Evolutionary conservation across 2,888 invertebrate species (phyloP).

Genomic region (Eilema sororculum): DNA sequence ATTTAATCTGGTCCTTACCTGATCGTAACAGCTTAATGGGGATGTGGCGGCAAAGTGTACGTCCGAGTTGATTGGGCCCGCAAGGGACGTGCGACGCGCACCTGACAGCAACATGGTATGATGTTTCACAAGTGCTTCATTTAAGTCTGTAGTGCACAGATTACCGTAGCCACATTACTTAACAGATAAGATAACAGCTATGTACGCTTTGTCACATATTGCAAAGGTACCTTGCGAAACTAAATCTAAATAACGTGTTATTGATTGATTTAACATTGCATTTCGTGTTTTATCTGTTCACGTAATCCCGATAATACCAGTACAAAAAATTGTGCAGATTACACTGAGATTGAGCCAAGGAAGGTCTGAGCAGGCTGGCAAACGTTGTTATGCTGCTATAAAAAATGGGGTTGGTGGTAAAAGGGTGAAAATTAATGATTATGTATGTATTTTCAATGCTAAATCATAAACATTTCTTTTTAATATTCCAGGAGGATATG

Average conservation of each 20-base stretch:
- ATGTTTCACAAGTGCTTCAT: slow-evolving; percentile 60
- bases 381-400: too few relatives aligned
- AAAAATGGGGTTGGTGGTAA: too few relatives aligned
- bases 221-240: slow-evolving; percentile 58
- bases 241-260: slow-evolving; percentile 43
- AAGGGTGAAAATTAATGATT: too few relatives aligned
- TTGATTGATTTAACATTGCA: slow-evolving; percentile 39
- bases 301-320: not conserved
- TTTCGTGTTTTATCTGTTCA: slow-evolving; percentile 28
- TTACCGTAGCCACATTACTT: slow-evolving; percentile 64
- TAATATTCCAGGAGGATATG: too few relatives aligned
- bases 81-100: slow-evolving; percentile 71
- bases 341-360: not conserved
- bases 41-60: slow-evolving; percentile 45
- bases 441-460: too few relatives aligned
- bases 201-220: slow-evolving; percentile 61
- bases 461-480: too few relatives aligned
- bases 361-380: not conserved
- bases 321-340: not conserved
- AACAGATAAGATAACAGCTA: slow-evolving; percentile 78
- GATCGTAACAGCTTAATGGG: slow-evolving; percentile 52
- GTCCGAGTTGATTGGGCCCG: slow-evolving; percentile 54
- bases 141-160: slow-evolving; percentile 59
- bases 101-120: slow-evolving; percentile 81
- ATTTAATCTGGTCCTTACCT: slow-evolving; percentile 59